A percentile compares a stretch with the other conserved stretches of the same genome.
Evolutionary conservation across 2,888 invertebrate genomes (phyloP).

Genomic region (Monochamus alternatus): DNA sequence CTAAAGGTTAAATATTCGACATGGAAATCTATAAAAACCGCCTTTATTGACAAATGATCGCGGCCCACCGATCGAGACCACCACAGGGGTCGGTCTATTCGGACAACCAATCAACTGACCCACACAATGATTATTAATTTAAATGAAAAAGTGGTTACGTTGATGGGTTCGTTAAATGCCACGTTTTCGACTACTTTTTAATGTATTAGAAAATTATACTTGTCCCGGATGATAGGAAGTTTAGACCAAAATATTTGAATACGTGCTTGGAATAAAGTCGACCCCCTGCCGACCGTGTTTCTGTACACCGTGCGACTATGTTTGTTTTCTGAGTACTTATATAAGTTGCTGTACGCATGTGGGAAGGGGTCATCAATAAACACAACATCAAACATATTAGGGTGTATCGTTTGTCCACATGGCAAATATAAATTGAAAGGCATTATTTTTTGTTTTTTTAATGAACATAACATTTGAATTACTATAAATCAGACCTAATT

Average conservation of each 20-base stretch:
- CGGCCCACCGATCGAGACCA: constrained; percentile 18
- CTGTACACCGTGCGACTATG: background rate
- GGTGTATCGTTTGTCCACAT: background rate
- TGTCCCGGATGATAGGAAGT: constrained; percentile 13
- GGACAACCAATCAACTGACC: constrained; percentile 55
- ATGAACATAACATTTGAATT: background rate
- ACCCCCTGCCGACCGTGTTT: constrained; percentile 3
- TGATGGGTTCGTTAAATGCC: constrained; percentile 59
- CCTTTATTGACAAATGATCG: constrained; percentile 24
- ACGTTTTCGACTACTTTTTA: constrained; percentile 39
- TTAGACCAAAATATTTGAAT: constrained; percentile 23
- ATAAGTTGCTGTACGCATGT: background rate
- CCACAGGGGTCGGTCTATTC: constrained; percentile 22
- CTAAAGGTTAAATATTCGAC: constrained; percentile 2
- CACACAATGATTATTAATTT: constrained; percentile 64
- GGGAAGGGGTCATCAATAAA: constrained; percentile 1
- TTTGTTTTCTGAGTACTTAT: constrained; percentile 14
- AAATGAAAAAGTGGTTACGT: constrained; percentile 58
- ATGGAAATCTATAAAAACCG: constrained; percentile 5
- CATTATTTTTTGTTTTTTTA: background rate
- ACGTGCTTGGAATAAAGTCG: constrained; percentile 25
- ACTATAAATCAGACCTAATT: background rate
- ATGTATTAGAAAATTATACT: constrained; percentile 31
- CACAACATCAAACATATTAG: constrained; percentile 1
- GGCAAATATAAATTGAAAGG: background rate